phyloP scores from a whole-genome alignment of 2,888 invertebrate species.

The Adelognathus sp. region DNA sequence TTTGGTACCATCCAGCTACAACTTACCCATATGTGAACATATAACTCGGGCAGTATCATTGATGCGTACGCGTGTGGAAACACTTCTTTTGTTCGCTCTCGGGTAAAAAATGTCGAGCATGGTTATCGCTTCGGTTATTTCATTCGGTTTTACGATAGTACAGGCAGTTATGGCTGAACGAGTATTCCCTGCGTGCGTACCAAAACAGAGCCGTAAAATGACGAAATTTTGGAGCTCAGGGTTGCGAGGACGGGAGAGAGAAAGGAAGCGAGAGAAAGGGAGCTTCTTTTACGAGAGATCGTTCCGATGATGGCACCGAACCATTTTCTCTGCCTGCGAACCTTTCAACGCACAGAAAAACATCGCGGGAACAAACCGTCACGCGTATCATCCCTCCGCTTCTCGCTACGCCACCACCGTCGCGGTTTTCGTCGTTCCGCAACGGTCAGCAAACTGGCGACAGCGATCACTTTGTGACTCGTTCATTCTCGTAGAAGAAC shows the following conservation, averaged over 20 bases:
- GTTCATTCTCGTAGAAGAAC: neutral
- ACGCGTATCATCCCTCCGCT: slow-evolving; percentile 16
- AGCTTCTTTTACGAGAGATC: slow-evolving; percentile 58
- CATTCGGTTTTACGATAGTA: slow-evolving; percentile 57
- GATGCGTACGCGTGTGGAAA: neutral
- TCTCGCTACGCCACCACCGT: neutral
- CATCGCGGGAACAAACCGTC: neutral
- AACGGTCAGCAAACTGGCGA: slow-evolving; percentile 21
- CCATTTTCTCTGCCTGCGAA: slow-evolving; percentile 43
- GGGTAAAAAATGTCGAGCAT: slow-evolving; percentile 8
- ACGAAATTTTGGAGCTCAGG: slow-evolving; percentile 49
- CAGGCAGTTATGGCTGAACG: slow-evolving; percentile 38
- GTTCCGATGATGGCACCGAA: slow-evolving; percentile 54
- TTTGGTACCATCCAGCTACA: neutral
- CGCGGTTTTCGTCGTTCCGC: slow-evolving; percentile 12
- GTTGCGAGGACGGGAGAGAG: neutral
- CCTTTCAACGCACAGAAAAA: slow-evolving; percentile 15
- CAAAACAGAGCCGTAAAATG: slow-evolving; percentile 60
- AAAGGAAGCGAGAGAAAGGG: neutral
- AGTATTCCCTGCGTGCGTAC: slow-evolving; percentile 43
- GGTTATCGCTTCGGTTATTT: slow-evolving; percentile 55
- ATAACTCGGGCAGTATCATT: neutral
- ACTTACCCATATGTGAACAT: neutral
- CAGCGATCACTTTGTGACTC: neutral
- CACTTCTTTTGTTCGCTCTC: neutral